A percentile compares a stretch with the other conserved stretches of the same genome.
Conservation (phyloP, 2,113 vertebrate species). For the Erpornis zantholeuca region DNA sequence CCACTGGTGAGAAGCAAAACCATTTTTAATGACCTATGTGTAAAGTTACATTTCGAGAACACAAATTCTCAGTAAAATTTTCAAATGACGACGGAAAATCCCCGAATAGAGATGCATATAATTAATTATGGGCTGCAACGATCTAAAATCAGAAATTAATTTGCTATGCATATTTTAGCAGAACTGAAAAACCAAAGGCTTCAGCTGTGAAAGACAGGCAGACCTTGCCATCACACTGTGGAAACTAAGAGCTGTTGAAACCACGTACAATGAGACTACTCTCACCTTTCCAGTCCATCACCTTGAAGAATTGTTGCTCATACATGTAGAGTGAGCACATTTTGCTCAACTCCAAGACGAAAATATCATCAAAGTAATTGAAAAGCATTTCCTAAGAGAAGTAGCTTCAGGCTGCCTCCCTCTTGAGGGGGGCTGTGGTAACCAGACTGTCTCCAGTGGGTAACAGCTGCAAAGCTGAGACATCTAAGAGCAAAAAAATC, state of each 20-base stretch:
- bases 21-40: not conserved
- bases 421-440: accelerated
- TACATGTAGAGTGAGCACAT: not conserved
- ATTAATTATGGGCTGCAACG: not conserved
- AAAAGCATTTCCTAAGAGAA: not conserved
- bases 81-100: not conserved
- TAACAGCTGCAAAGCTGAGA: not conserved
- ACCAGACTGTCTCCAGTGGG: not conserved
- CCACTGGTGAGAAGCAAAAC: not conserved
- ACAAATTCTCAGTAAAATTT: not conserved
- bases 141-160: not conserved
- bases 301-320: not conserved
- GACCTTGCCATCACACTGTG: not conserved
- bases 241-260: not conserved
- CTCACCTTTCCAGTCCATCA: not conserved
- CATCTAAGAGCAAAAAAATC: not conserved
- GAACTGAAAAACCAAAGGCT: not conserved
- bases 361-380: not conserved
- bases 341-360: not conserved
- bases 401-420: not conserved
- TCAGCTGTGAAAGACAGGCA: not conserved
- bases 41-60: not conserved
- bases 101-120: not conserved
- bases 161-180: not conserved
- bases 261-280: not conserved